phyloP scores from a whole-genome alignment of 2,888 invertebrate species.

The Morpho achilles region DNA sequence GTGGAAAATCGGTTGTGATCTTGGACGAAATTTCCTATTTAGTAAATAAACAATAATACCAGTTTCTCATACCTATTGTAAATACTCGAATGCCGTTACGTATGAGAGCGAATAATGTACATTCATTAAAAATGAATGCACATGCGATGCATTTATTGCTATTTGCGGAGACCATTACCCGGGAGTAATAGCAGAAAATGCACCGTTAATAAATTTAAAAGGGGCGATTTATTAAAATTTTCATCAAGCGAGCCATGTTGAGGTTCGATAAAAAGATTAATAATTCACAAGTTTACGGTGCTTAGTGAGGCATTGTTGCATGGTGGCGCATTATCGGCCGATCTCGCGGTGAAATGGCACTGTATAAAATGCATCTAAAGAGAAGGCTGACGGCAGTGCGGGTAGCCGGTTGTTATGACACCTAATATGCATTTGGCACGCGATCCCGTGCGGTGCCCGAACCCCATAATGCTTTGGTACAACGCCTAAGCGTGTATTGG shows the following conservation, averaged over 20 bases:
- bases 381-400: slow-evolving; percentile 46
- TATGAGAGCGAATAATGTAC: slow-evolving; percentile 12
- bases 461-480: slow-evolving; percentile 49
- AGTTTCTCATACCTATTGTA: no score
- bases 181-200: slow-evolving; percentile 15
- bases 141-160: slow-evolving; percentile 16
- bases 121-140: slow-evolving; percentile 13
- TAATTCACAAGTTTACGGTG: slow-evolving; percentile 78
- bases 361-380: slow-evolving; percentile 54
- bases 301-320: slow-evolving; percentile 69
- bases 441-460: slow-evolving; percentile 50
- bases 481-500: slow-evolving; percentile 42
- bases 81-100: not conserved
- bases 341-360: slow-evolving; percentile 60
- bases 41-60: no score
- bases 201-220: slow-evolving; percentile 51
- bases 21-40: no score
- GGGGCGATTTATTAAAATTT: slow-evolving; percentile 69
- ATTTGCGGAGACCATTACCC: slow-evolving; percentile 15
- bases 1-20: no score
- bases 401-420: slow-evolving; percentile 58
- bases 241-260: slow-evolving; percentile 64
- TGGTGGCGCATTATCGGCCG: slow-evolving; percentile 58
- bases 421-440: slow-evolving; percentile 72
- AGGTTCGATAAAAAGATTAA: slow-evolving; percentile 69